Evolutionary conservation across 37 sponge, comb jelly and placozoan genomes (phyloP), one percentile per base, ranked within the genome.

Genomic region (Agelas oroides): DNA sequence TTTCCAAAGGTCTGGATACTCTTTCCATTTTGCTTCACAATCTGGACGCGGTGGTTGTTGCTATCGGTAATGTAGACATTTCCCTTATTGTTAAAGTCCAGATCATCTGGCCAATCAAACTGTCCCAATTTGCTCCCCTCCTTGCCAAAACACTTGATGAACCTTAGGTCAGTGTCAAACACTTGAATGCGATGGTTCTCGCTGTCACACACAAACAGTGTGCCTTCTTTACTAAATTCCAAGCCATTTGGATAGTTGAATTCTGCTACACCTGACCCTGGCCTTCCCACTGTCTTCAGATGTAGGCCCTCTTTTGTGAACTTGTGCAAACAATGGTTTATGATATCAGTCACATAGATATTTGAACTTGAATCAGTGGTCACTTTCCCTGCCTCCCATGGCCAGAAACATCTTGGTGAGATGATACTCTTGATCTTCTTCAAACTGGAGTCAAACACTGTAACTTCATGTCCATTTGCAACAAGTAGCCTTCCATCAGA

Each of bases 21-120:
- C 34, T 32, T 27, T 31, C 69, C 32, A 5, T 68, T 32, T 12
- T 19, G 32, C 20, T 3, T 68, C 2, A 68, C 23, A 19, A 68
- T 56, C 75, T 87, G 88, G 20, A 88, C 67, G 16, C 89, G 54
- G 77, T 88, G 59, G 33, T 79, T 88, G 6, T 76, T 52, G 24
- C 69, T 66, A 24, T 88, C 89, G 0, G 60, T 62, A 8, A 88
- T 64, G 39, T 76, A 88, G 53, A 82, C 71, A 25, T 75, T 76
- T 0, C 84, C 84, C 8, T 52, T 59, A 6, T 34, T 59, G 77
- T 82, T 75, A 27, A 82, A 41, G 34, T 68, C 89, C 31, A 88
- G 63, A 19, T 82, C 89, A 65, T 57, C 63, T 16, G 89, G 82
- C 25, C 46, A 71, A 55, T 60, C 56, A 56, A 82, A 88, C 59